Conservation (phyloP, 2,113 vertebrate genomes). For the Varanus salvator region DNA sequence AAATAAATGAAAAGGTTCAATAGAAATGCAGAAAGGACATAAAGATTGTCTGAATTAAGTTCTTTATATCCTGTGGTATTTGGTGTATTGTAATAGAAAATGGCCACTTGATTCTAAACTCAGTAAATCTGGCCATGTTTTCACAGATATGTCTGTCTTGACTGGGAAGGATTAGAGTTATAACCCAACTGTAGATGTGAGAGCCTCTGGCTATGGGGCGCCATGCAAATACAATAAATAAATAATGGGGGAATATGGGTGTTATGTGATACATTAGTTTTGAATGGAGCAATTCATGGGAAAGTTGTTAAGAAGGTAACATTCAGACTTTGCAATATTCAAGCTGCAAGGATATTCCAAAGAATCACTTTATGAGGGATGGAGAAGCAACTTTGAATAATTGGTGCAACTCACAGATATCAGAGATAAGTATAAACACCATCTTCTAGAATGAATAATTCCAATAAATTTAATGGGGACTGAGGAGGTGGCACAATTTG, state of each 20-base stretch:
- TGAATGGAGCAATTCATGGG: not conserved
- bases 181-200: too few species aligned
- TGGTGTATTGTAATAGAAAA: too few species aligned
- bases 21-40: not conserved
- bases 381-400: not conserved
- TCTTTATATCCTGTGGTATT: too few species aligned
- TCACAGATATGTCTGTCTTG: too few species aligned
- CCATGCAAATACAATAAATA: too few species aligned
- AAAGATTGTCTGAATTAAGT: too few species aligned
- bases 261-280: not conserved
- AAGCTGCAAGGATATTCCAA: not conserved
- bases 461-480: not conserved
- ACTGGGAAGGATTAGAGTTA: too few species aligned
- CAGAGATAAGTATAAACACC: too few species aligned
- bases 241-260: not conserved
- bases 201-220: too few species aligned
- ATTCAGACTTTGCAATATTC: too few species aligned
- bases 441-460: not conserved
- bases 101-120: too few species aligned
- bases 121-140: too few species aligned
- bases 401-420: not conserved
- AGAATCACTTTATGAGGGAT: not conserved
- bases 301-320: not conserved
- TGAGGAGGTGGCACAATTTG: not conserved
- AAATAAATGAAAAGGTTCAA: not conserved